phyloP scores from a whole-genome alignment of 2,113 vertebrate species.

The Chelonoidis abingdonii region DNA sequence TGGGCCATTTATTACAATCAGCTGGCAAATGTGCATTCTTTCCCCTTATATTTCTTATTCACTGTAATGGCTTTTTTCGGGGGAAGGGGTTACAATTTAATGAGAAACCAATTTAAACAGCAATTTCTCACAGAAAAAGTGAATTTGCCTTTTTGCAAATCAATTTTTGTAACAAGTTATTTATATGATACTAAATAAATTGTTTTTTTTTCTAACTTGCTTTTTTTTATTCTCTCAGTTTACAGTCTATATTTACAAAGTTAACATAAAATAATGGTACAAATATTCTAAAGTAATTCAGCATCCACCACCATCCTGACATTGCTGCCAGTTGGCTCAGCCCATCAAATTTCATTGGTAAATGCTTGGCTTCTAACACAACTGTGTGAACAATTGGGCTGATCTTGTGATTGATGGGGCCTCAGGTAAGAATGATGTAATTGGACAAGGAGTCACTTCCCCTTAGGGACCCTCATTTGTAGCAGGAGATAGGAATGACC shows the following conservation, averaged over 20 bases:
- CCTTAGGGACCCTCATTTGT: background rate
- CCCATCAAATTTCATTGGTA: slow-evolving; percentile 3
- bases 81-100: slow-evolving; percentile 51
- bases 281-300: background rate
- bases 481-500: background rate
- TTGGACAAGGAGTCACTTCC: slow-evolving; percentile 6
- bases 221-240: slow-evolving; percentile 66
- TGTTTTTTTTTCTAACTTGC: slow-evolving; percentile 79
- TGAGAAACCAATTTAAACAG: slow-evolving; percentile 81
- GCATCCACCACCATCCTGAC: background rate
- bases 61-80: slow-evolving; percentile 76
- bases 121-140: slow-evolving; percentile 82
- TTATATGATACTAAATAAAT: slow-evolving; percentile 96
- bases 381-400: background rate
- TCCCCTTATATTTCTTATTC: slow-evolving; percentile 73
- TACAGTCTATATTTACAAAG: slow-evolving; percentile 12
- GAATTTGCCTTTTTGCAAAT: slow-evolving; percentile 94
- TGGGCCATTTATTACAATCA: slow-evolving; percentile 64
- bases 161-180: slow-evolving; percentile 98
- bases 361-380: background rate
- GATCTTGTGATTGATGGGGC: background rate
- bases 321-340: background rate
- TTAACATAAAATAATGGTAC: background rate
- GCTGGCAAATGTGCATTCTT: slow-evolving; percentile 67
- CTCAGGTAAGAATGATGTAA: background rate